These are phyloP conservation scores for Danio albolineatus DNA, from an alignment of 2,797 vertebrate species.

Conservation along the genomic window DNA sequence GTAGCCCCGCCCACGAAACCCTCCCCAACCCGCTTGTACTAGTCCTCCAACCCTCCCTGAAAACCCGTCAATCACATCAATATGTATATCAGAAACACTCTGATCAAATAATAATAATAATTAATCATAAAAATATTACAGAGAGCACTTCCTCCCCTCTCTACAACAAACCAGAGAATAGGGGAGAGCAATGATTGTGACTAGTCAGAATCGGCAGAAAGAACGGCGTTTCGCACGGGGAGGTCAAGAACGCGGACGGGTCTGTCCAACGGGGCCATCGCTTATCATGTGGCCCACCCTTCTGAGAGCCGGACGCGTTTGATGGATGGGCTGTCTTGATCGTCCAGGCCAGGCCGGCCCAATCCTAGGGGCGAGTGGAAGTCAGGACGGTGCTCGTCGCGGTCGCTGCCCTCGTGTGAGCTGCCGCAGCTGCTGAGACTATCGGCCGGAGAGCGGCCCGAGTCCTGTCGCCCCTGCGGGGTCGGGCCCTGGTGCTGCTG, in stretches of 20 bases:
- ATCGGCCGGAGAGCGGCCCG: conserved; percentile 96
- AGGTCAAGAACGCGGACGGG: conserved; percentile 42
- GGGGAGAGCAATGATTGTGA: conserved; percentile 67
- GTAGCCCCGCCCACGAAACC: conserved; percentile 81
- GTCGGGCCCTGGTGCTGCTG: conserved; percentile 85
- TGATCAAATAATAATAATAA: conserved; percentile 77
- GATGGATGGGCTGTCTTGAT: conserved; percentile 97
- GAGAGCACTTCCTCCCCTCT: conserved; percentile 73
- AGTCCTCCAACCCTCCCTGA: conserved; percentile 59
- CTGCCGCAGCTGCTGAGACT: conserved; percentile 99
- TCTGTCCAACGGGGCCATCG: conserved; percentile 36
- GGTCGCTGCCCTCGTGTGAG: conserved; percentile 98
- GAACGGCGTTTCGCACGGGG: conserved; percentile 21
- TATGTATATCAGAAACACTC: conserved; percentile 94
- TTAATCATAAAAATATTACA: conserved; percentile 68
- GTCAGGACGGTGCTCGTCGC: conserved; percentile 96
- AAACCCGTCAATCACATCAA: conserved; percentile 83
- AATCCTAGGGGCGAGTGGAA: conserved; percentile 99
- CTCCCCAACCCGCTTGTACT: conserved; percentile 65
- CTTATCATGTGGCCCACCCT: conserved; percentile 98
- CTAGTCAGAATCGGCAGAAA: conserved; percentile 66
- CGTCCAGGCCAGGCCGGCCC: conserved; percentile 92
- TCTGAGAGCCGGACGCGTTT: conserved; percentile 98
- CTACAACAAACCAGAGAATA: conserved; percentile 68
- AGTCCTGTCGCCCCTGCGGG: conserved; percentile 90